phyloP scores from a whole-genome alignment of 2,888 invertebrate species.

The Idaea biselata region DNA sequence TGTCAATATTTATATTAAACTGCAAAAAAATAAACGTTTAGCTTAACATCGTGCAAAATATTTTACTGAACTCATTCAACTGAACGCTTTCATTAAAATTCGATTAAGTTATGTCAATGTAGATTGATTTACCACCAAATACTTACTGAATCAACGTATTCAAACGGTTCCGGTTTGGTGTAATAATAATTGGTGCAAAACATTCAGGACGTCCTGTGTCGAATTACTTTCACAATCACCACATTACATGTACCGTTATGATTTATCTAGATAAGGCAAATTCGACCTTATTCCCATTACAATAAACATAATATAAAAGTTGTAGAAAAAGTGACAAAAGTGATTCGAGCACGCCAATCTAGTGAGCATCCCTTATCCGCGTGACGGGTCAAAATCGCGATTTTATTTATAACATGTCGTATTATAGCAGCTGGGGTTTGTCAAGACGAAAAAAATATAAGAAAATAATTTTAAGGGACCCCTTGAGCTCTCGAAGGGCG shows the following conservation, averaged over 20 bases:
- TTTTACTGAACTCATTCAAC: background rate
- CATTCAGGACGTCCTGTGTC: constrained; percentile 77
- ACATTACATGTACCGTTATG: constrained; percentile 36
- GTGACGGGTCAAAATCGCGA: constrained; percentile 79
- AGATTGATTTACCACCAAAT: constrained; percentile 13
- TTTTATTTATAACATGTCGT: constrained; percentile 78
- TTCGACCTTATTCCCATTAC: constrained; percentile 26
- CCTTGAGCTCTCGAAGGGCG: constrained; percentile 52
- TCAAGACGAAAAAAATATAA: constrained; percentile 74
- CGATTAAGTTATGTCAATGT: constrained; percentile 7
- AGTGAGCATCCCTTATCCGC: constrained; percentile 66
- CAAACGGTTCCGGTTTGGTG: constrained; percentile 65
- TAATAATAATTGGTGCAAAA: constrained; percentile 77
- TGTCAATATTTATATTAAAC: too few species aligned
- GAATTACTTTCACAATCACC: constrained; percentile 51
- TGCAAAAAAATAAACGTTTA: background rate
- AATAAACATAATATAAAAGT: constrained; percentile 7
- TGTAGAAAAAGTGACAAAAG: constrained; percentile 4
- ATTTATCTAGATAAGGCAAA: constrained; percentile 26
- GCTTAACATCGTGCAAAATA: background rate
- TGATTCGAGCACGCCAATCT: constrained; percentile 44
- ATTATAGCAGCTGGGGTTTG: constrained; percentile 77
- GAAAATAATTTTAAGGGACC: constrained; percentile 65
- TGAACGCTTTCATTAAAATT: constrained; percentile 7
- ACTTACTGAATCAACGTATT: constrained; percentile 44